Conservation (phyloP, 1,140 invertebrate genomes). For the Heliconius eleuchia region DNA sequence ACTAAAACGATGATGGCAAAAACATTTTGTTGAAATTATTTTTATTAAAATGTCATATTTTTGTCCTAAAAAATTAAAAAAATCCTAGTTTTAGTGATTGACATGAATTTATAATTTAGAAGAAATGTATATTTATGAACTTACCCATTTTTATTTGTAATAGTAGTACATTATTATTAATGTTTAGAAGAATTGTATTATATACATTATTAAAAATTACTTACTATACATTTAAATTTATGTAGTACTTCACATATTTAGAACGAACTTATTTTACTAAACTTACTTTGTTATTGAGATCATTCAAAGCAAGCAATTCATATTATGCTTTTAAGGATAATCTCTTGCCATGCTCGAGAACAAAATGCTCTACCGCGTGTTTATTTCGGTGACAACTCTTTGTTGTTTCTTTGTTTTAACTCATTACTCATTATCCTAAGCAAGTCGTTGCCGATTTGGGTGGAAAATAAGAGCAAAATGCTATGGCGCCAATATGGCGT, state of each 20-base stretch:
- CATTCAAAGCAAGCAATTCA: background rate
- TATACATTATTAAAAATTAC: too few relatives aligned
- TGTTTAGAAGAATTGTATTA: too few relatives aligned
- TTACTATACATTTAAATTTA: too few relatives aligned
- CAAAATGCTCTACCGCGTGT: conserved; percentile 41
- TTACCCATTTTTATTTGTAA: too few relatives aligned
- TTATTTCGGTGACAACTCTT: conserved; percentile 52
- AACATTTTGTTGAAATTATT: background rate
- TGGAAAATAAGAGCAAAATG: conserved; percentile 57
- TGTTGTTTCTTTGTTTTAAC: conserved; percentile 55
- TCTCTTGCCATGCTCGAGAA: conserved; percentile 19
- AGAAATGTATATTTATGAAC: too few relatives aligned
- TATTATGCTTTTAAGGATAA: conserved; percentile 20
- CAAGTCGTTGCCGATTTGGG: conserved; percentile 57
- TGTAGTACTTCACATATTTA: too few relatives aligned
- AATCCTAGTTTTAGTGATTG: too few relatives aligned
- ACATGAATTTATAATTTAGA: too few relatives aligned
- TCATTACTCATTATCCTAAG: conserved; percentile 71
- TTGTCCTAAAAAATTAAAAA: too few relatives aligned
- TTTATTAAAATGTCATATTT: background rate
- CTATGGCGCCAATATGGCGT: conserved; percentile 57
- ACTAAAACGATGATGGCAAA: background rate
- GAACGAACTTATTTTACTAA: too few relatives aligned
- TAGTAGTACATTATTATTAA: too few relatives aligned
- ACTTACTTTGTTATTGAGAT: background rate